A percentile compares a stretch with the other conserved stretches of the same genome.
These are phyloP conservation scores for Automeris io DNA, from an alignment of 2,888 invertebrate genomes.

Conservation along the genomic window DNA sequence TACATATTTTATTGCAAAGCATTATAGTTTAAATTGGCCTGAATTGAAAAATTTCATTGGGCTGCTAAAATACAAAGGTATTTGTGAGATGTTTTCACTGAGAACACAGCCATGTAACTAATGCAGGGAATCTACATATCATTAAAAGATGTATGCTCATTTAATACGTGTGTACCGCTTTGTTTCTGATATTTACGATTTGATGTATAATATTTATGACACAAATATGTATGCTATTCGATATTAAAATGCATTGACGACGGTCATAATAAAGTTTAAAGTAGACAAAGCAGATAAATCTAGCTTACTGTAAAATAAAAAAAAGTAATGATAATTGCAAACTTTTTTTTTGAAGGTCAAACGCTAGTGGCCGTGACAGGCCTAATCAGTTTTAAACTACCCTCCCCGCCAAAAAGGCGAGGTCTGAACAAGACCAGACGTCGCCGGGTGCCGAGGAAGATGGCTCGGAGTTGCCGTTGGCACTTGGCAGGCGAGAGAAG, in stretches of 20 bases:
- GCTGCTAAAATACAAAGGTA: slow-evolving; percentile 19
- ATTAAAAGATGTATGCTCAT: slow-evolving; percentile 73
- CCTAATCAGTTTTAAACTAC: no score
- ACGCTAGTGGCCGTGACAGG: no score
- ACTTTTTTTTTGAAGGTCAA: no score
- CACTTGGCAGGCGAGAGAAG: no score
- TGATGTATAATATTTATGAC: slow-evolving; percentile 67
- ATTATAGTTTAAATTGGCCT: slow-evolving; percentile 25
- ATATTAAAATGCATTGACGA: slow-evolving; percentile 37
- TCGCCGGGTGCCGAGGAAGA: no score
- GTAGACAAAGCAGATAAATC: no score
- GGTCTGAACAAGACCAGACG: no score
- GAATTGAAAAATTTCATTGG: slow-evolving; percentile 18
- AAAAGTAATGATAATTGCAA: slow-evolving; percentile 16
- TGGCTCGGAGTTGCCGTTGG: no score
- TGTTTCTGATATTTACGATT: slow-evolving; percentile 70
- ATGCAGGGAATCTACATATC: slow-evolving; percentile 76
- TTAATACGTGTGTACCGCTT: slow-evolving; percentile 73
- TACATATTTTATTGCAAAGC: slow-evolving; percentile 4
- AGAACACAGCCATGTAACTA: slow-evolving; percentile 76
- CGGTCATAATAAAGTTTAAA: slow-evolving; percentile 50
- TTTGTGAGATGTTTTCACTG: slow-evolving; percentile 72
- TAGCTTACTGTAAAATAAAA: slow-evolving; percentile 62
- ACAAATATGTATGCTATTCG: slow-evolving; percentile 42
- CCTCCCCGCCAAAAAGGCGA: no score